Conservation (phyloP, 2,113 vertebrate species). For the Tilapia sparmanii region DNA sequence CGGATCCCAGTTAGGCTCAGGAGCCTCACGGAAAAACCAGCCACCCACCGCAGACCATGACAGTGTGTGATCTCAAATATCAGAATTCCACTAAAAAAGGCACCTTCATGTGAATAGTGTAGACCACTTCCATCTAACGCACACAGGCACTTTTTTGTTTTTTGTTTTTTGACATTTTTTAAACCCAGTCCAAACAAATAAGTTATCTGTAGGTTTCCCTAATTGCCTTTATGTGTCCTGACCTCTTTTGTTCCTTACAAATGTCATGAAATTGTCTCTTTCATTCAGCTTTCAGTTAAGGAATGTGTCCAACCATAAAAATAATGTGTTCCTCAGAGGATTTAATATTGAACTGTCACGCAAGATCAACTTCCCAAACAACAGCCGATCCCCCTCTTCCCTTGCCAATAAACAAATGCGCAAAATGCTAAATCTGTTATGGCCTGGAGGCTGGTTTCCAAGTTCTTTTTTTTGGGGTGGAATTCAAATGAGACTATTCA, state of each 20-base stretch:
- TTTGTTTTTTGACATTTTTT: not conserved
- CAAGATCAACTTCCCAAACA: conserved; percentile 43
- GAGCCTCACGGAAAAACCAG: too few species aligned
- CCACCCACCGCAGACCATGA: too few species aligned
- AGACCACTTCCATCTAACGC: not conserved
- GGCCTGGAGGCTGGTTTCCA: not conserved
- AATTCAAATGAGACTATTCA: not conserved
- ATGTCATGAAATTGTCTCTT: not conserved
- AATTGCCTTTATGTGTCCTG: not conserved
- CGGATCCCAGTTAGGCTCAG: too few species aligned
- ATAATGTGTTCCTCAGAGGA: conserved; percentile 11
- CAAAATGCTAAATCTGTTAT: conserved; percentile 6
- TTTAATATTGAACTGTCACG: conserved; percentile 45
- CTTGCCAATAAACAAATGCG: conserved; percentile 16
- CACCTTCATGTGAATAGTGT: not conserved
- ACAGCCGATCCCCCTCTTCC: not conserved
- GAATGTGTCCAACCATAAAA: not conserved
- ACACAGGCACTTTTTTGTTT: not conserved
- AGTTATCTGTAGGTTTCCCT: not conserved
- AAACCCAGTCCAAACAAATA: not conserved
- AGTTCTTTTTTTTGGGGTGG: not conserved
- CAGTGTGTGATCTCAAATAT: not conserved
- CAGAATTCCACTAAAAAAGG: not conserved
- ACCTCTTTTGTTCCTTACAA: not conserved
- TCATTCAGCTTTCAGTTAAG: not conserved